Base-by-base conservation (phyloP, 2,113 vertebrate species). In the Callospermophilus lateralis region DNA sequence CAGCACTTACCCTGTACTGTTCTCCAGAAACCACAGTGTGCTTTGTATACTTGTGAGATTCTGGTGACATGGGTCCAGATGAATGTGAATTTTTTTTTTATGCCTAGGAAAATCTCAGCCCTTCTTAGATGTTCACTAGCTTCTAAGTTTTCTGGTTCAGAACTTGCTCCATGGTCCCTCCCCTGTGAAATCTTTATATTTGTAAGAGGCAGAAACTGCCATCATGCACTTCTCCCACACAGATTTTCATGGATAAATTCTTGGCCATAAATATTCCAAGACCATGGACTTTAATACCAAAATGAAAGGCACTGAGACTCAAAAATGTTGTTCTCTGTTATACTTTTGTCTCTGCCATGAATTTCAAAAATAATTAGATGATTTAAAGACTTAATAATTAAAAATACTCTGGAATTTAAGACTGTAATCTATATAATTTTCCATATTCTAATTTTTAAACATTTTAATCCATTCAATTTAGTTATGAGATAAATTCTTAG, bases 381-480 rank as follows among this genome's bases (percentile, higher is more conserved):
- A 80, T 61, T 89, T 28, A 76, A 93, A 48, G 39, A 89, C 45
- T 63, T 67, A 77, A 48, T 81, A 77, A 67, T 63, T 94, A 63
- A 0, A 67, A 70, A 84, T 61, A 92, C 15, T 83, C 16, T 45
- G 28, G 1, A 72, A 67, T 42, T 94, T 83, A 74, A 89, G 51
- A 90, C 20, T 76, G 16, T 94, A 70, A 95, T 89, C 78, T 89
- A 84, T 80, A 65, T 63, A 39, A 51, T 70, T 95, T 84, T 53
- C 73, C 19, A 39, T 45, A 58, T 83, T 92, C 92, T 81, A 2
- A 74, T 55, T 92, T 83, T 73, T 42, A 78, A 90, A 68, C 15
- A 95, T 92, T 95, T 84, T 88, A 80, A 93, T 80, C 11, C 28
- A 84, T 86, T 6, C 30, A 81, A 74, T 73, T 93, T 77, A 90